Evolutionary conservation across 2,888 invertebrate genomes (phyloP).

Genomic region (Pelosia muscerda): DNA sequence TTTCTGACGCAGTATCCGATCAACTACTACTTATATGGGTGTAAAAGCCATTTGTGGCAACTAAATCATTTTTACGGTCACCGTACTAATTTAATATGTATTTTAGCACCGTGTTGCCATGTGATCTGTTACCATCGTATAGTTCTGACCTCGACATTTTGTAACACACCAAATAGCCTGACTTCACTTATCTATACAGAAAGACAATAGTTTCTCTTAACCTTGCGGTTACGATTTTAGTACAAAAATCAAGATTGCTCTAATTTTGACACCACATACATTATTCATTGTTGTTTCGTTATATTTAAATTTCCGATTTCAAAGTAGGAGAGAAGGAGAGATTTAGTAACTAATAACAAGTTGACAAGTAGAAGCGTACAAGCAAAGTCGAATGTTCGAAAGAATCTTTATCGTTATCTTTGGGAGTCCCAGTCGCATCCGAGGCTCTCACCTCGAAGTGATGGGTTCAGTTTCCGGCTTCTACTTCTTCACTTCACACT

Average conservation of each 20-base stretch:
- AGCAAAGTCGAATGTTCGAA: no score
- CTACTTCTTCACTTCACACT: no score
- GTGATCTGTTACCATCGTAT: slow-evolving; percentile 5
- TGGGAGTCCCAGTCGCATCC: no score
- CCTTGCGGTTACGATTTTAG: slow-evolving; percentile 22
- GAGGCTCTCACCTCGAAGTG: no score
- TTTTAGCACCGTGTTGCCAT: not conserved
- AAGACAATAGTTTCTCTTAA: slow-evolving; percentile 25
- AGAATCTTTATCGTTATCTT: no score
- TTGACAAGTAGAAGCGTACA: no score
- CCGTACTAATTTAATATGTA: not conserved
- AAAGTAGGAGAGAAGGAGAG: no score
- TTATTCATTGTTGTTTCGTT: not conserved
- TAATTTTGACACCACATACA: slow-evolving; percentile 1
- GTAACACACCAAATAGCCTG: slow-evolving; percentile 1
- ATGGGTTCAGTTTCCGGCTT: no score
- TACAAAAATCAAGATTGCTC: slow-evolving; percentile 2
- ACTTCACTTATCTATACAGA: not conserved
- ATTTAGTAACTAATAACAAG: no score
- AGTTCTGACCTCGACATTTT: slow-evolving; percentile 7
- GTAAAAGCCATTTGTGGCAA: not conserved
- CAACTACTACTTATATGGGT: not conserved
- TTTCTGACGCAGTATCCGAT: not conserved
- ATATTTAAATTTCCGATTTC: no score
- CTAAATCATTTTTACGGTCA: not conserved